phyloP scores from a whole-genome alignment of 2,888 invertebrate species.

The Tinea semifulvella region DNA sequence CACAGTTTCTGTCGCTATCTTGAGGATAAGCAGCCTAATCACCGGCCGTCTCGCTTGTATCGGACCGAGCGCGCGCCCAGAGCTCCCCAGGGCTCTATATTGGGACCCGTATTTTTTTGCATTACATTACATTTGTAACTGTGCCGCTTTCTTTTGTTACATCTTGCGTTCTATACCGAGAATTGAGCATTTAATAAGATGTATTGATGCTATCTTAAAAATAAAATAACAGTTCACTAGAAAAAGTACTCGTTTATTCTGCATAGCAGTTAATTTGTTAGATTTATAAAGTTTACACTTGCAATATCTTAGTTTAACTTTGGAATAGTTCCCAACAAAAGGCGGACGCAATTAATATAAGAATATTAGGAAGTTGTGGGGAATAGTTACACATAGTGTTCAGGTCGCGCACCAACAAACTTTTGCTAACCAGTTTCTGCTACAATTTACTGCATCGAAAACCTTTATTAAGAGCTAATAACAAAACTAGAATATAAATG shows the following conservation, averaged over 20 bases:
- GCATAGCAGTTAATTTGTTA: not conserved
- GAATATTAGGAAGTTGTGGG: conserved; percentile 50
- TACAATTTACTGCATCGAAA: not conserved
- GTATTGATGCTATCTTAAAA: too few species aligned
- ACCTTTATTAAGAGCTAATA: too few species aligned
- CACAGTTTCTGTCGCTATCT: conserved; percentile 66
- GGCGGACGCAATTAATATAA: conserved; percentile 50
- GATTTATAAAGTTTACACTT: not conserved
- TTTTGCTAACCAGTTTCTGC: conserved; percentile 43
- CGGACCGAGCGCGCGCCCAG: conserved; percentile 54
- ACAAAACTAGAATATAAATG: not conserved
- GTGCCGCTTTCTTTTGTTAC: conserved; percentile 63
- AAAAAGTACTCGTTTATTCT: not conserved
- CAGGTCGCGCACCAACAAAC: conserved; percentile 56
- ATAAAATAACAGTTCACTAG: too few species aligned
- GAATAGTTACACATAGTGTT: conserved; percentile 40
- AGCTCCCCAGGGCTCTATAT: conserved; percentile 60
- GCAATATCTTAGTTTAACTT: not conserved
- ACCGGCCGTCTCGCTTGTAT: conserved; percentile 66
- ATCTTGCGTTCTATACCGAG: conserved; percentile 25
- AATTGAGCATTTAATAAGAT: conserved; percentile 34
- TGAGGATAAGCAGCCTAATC: conserved; percentile 66
- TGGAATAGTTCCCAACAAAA: not conserved
- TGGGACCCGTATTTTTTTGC: conserved; percentile 64
- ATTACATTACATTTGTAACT: conserved; percentile 63